These are phyloP conservation scores for Enchytraeus crypticus DNA, from an alignment of 2,888 invertebrate species.

Conservation along the genomic window DNA sequence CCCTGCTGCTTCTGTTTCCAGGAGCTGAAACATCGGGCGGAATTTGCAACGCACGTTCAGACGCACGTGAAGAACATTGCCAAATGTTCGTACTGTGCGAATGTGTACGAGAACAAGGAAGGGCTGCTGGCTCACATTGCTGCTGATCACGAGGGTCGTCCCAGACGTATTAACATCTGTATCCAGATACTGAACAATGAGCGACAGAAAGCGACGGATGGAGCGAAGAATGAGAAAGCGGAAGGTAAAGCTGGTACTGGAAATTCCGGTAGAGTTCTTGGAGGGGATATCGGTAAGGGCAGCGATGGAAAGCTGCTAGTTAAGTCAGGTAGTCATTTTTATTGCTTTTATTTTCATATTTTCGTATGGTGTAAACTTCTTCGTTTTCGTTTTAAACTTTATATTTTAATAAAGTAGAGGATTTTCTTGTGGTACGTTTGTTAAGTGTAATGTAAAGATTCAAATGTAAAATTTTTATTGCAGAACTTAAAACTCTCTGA, in stretches of 20 bases:
- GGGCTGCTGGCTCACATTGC: slow-evolving; percentile 11
- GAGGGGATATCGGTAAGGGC: background rate
- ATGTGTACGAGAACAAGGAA: slow-evolving; percentile 10
- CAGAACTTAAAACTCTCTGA: too few relatives aligned
- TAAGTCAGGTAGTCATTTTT: too few relatives aligned
- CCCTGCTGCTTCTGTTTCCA: slow-evolving; percentile 16
- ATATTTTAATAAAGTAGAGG: too few relatives aligned
- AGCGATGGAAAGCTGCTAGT: too few relatives aligned
- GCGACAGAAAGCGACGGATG: background rate
- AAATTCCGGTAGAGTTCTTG: background rate
- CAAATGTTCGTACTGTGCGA: slow-evolving; percentile 14
- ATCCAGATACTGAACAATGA: slow-evolving; percentile 13
- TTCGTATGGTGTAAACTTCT: too few relatives aligned
- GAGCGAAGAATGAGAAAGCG: background rate
- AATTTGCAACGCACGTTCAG: slow-evolving; percentile 8
- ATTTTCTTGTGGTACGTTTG: too few relatives aligned
- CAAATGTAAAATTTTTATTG: too few relatives aligned
- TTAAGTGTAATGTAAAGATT: too few relatives aligned
- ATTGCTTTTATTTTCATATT: too few relatives aligned
- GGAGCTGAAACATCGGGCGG: background rate
- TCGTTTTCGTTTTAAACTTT: too few relatives aligned
- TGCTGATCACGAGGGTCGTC: slow-evolving; percentile 2
- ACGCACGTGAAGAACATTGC: slow-evolving; percentile 11
- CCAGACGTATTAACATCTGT: slow-evolving; percentile 13
- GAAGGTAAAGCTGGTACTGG: background rate